These are phyloP conservation scores for Pseudochirops cupreus DNA, from an alignment of 2,797 vertebrate species.

Conservation along the genomic window DNA sequence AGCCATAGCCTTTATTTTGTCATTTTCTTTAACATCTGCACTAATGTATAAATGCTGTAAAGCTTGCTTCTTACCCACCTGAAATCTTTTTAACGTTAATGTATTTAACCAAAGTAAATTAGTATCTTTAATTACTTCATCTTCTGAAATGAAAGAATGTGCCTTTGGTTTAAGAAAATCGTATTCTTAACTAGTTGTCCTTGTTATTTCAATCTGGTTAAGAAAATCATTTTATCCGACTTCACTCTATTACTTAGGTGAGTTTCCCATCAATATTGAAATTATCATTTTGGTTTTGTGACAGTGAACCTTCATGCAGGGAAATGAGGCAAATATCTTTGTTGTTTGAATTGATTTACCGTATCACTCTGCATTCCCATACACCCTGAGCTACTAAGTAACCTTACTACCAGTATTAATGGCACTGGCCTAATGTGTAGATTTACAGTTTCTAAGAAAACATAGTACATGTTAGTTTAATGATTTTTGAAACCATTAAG, in stretches of 20 bases:
- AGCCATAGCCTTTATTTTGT: constrained; percentile 42
- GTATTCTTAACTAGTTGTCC: constrained; percentile 62
- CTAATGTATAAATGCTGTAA: constrained; percentile 63
- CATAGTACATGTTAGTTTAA: constrained; percentile 43
- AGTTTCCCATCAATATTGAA: constrained; percentile 40
- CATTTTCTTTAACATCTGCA: constrained; percentile 70
- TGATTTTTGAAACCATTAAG: constrained; percentile 62
- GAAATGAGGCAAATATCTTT: constrained; percentile 43
- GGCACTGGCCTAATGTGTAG: constrained; percentile 21
- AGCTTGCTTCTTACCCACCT: constrained; percentile 57
- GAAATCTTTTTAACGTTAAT: constrained; percentile 45
- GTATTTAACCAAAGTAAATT: constrained; percentile 64
- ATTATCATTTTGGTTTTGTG: constrained; percentile 53
- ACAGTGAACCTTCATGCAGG: constrained; percentile 53
- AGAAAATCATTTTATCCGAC: constrained; percentile 58
- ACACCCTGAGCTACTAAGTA: constrained; percentile 34
- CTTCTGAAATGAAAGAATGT: constrained; percentile 77
- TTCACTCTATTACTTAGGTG: constrained; percentile 32
- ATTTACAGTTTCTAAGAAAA: constrained; percentile 33
- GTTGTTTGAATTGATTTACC: constrained; percentile 22
- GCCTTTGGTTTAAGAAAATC: constrained; percentile 77
- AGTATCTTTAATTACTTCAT: constrained; percentile 73
- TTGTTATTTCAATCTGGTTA: constrained; percentile 49
- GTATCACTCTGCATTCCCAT: constrained; percentile 53
- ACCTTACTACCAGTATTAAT: constrained; percentile 34